A percentile compares a stretch with the other conserved stretches of the same genome.
Conservation (phyloP, 2,113 vertebrate species). For the Prinia subflava region DNA sequence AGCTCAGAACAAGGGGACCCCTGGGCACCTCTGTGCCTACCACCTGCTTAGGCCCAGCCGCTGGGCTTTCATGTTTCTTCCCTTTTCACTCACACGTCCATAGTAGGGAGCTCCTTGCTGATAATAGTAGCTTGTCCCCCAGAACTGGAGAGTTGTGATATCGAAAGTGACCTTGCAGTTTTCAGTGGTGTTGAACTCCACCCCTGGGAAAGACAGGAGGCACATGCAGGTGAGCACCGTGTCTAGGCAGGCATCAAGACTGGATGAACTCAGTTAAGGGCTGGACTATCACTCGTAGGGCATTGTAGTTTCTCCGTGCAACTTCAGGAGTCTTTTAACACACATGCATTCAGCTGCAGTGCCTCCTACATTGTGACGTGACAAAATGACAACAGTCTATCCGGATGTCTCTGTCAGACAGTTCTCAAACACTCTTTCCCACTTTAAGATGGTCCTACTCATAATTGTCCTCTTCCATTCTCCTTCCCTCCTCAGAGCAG, state of each 20-base stretch:
- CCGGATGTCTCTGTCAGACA: background rate
- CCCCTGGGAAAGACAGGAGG: background rate
- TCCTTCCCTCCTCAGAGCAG: background rate
- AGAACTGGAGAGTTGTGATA: constrained; percentile 10
- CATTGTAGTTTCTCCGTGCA: background rate
- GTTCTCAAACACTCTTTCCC: background rate
- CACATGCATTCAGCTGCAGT: background rate
- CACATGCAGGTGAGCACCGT: background rate
- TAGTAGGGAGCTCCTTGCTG: constrained; percentile 59
- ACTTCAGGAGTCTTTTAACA: background rate
- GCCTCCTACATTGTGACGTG: background rate
- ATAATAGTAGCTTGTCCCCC: constrained; percentile 29
- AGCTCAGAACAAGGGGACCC: background rate
- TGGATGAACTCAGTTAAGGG: background rate
- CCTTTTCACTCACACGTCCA: constrained; percentile 39
- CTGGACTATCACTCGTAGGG: background rate
- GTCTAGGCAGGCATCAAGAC: background rate
- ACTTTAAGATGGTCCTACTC: background rate
- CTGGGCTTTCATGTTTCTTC: background rate
- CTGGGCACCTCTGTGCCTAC: background rate
- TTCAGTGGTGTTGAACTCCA: constrained; percentile 34
- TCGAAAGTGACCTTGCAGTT: constrained; percentile 40
- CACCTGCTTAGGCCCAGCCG: background rate
- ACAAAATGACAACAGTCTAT: background rate
- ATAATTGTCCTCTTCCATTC: background rate